Evolutionary conservation across 2,113 vertebrate genomes (phyloP).

Genomic region (Eptesicus fuscus): DNA sequence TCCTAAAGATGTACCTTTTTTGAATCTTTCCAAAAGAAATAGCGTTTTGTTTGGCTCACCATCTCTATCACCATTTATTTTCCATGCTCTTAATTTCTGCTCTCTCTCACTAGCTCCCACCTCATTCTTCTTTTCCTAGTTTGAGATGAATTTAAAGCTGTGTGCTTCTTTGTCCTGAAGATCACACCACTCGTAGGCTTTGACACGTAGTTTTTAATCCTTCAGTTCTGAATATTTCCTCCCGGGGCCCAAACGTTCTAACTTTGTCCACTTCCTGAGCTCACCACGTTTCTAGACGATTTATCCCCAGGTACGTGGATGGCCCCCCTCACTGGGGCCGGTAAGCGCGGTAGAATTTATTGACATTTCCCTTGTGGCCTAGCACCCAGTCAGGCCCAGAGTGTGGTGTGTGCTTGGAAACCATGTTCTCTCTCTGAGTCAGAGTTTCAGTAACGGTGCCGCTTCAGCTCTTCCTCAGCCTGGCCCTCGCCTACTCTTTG

Average conservation of each 20-base stretch:
- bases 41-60: background rate
- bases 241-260: background rate
- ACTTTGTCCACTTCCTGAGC: background rate
- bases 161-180: background rate
- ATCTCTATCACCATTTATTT: background rate
- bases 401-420: background rate
- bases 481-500: background rate
- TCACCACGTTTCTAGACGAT: background rate
- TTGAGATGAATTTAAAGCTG: background rate
- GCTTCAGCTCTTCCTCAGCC: background rate
- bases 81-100: background rate
- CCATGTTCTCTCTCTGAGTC: background rate
- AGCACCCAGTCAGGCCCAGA: background rate
- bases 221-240: background rate
- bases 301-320: background rate
- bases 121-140: background rate
- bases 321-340: background rate
- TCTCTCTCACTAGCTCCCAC: background rate
- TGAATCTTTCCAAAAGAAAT: background rate
- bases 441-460: background rate
- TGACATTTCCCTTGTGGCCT: constrained; percentile 9
- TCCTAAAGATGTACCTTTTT: background rate
- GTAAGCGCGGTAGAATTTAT: background rate
- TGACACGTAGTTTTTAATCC: background rate
- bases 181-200: background rate